Conservation (phyloP, 2,888 invertebrate species). For the Drymonia ruficornis region DNA sequence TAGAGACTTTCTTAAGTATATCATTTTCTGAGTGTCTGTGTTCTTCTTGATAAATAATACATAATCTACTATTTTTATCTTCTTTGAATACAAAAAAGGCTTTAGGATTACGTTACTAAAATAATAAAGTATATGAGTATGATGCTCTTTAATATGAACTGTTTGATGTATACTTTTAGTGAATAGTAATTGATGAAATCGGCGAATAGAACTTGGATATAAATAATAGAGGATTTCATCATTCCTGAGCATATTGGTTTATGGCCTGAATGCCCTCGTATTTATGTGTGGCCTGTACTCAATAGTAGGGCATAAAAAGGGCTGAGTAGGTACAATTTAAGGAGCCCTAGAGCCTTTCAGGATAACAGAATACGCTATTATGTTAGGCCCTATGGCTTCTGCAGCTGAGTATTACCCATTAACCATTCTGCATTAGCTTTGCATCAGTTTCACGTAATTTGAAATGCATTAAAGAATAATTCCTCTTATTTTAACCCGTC, state of each 20-base stretch:
- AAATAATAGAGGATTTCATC: too few species aligned
- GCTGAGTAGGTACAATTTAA: too few species aligned
- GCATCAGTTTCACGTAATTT: neutral
- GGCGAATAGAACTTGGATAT: too few species aligned
- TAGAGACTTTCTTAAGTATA: constrained; percentile 27
- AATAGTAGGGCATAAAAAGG: too few species aligned
- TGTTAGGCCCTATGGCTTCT: neutral
- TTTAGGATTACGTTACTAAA: neutral
- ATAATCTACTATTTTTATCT: constrained; percentile 1
- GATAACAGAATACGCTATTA: too few species aligned
- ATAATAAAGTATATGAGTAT: neutral
- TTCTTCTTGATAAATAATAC: constrained; percentile 6
- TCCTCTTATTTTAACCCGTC: constrained; percentile 38
- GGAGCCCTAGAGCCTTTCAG: too few species aligned
- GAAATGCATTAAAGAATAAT: neutral
- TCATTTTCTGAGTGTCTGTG: constrained; percentile 5
- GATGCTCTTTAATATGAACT: neutral
- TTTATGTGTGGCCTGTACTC: too few species aligned
- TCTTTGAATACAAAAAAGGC: neutral
- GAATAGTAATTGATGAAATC: too few species aligned
- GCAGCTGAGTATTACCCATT: too few species aligned
- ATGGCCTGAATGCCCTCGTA: too few species aligned
- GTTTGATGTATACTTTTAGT: neutral
- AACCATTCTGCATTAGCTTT: too few species aligned
- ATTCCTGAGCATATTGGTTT: too few species aligned